Base-by-base conservation (phyloP, 2,797 vertebrate species). In the Erethizon dorsatum region DNA sequence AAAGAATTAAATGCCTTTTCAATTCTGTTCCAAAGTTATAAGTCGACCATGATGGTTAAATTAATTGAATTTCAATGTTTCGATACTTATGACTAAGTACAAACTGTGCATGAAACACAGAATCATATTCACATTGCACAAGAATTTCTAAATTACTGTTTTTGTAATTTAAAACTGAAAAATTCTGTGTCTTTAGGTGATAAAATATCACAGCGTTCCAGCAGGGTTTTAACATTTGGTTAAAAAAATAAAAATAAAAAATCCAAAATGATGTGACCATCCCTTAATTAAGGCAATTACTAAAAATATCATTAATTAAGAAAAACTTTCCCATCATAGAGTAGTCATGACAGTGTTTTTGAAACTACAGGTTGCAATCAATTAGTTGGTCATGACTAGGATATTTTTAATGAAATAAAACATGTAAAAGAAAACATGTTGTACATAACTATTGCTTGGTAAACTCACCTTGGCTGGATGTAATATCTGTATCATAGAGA, bases 301-400 rank as follows among this genome's bases (percentile, higher is more conserved):
- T 95, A 95, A 97, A 97, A 95, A 89, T 96, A 75, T 91, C 59
- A 41, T 79, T 91, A 96, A 96, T 95, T 85, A 67, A 22, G 37
- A 95, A 85, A 15, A 85, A 97, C 95, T 97, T 97, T 97, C 86
- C 83, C 50, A 93, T 97, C 97, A 96, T 11, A 89, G 86, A 86
- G 45, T 26, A 89, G 28, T 93, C 91, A 97, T 88, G 97, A 95
- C 87, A 97, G 77, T 83, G 31, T 45, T 89, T 97, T 56, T 83
- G 20, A 95, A 90, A 93, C 83, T 94, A 73, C 45, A 94, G 65
- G 56, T 83, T 91, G 37, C 24, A 69, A 47, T 31, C 45, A 77
- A 91, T 93, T 93, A 86, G 37, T 50, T 79, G 56, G 75, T 91
- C 80, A 94, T 94, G 83, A 88, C 52, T 90, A 78, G 57, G 93